Evolutionary conservation across 2,888 invertebrate species (phyloP).

Genomic region (Hypolimnas misippus): DNA sequence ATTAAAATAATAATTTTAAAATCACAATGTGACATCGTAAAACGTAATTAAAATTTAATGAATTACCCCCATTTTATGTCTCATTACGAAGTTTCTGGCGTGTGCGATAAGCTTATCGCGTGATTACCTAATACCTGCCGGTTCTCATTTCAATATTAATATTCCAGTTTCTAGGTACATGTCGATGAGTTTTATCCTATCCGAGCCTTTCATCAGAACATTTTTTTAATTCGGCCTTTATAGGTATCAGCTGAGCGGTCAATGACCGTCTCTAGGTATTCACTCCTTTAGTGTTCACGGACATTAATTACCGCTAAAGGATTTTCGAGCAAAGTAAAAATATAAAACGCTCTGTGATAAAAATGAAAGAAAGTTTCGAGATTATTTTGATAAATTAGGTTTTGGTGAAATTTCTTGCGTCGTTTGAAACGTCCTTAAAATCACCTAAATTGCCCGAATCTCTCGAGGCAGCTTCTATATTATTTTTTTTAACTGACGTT

Average conservation of each 20-base stretch:
- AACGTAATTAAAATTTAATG: not conserved
- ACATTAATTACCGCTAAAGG: slow-evolving; percentile 26
- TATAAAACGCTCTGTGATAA: slow-evolving; percentile 13
- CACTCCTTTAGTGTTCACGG: slow-evolving; percentile 20
- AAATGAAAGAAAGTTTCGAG: no score
- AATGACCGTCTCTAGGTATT: slow-evolving; percentile 37
- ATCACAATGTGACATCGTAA: not conserved
- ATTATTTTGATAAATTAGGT: not conserved
- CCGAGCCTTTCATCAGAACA: slow-evolving; percentile 47
- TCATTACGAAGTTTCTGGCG: slow-evolving; percentile 41
- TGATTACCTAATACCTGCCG: slow-evolving; percentile 51
- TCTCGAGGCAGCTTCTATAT: not conserved
- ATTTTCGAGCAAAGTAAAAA: slow-evolving; percentile 17
- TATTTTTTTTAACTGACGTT: slow-evolving; percentile 1
- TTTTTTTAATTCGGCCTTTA: slow-evolving; percentile 48
- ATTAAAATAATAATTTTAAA: not conserved
- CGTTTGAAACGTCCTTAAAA: not conserved
- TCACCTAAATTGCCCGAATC: not conserved
- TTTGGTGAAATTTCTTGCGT: not conserved
- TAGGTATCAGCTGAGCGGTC: slow-evolving; percentile 41
- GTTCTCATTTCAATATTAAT: slow-evolving; percentile 74
- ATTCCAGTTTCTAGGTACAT: slow-evolving; percentile 58
- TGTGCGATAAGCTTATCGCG: slow-evolving; percentile 45
- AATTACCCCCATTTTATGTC: slow-evolving; percentile 3
- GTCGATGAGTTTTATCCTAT: slow-evolving; percentile 59